A percentile compares a stretch with the other conserved stretches of the same genome.
Conservation (phyloP, 2,888 invertebrate genomes). For the Lasioglossum oenotherae region DNA sequence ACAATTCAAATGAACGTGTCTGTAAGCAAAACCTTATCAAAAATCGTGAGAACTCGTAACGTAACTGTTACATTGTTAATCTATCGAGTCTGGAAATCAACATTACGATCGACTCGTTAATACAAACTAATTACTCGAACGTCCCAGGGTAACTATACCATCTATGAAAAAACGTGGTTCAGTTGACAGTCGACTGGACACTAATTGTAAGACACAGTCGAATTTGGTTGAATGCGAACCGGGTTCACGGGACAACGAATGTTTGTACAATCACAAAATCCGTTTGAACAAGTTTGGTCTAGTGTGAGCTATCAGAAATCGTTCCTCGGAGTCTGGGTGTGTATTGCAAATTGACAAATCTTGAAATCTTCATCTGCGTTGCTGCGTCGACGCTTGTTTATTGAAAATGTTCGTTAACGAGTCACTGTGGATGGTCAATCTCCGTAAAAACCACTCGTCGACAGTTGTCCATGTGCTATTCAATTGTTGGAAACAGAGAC, state of each 20-base stretch:
- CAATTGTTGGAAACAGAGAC: slow-evolving; percentile 5
- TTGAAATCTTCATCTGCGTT: slow-evolving; percentile 5
- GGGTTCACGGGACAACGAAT: slow-evolving; percentile 5
- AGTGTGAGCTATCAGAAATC: slow-evolving; percentile 33
- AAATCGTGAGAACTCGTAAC: background rate
- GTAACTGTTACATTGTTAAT: background rate
- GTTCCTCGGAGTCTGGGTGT: slow-evolving; percentile 20
- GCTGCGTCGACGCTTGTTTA: background rate
- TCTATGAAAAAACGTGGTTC: slow-evolving; percentile 9
- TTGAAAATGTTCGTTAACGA: slow-evolving; percentile 25
- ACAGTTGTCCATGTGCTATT: background rate
- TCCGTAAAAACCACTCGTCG: slow-evolving; percentile 12
- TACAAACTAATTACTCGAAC: background rate
- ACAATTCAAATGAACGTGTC: background rate
- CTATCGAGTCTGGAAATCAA: background rate
- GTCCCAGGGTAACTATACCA: slow-evolving; percentile 9
- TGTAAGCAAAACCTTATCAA: background rate
- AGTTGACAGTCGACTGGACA: background rate
- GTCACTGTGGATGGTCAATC: background rate
- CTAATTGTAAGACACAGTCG: background rate
- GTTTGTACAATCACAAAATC: slow-evolving; percentile 22
- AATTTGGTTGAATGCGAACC: background rate
- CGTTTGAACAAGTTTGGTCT: slow-evolving; percentile 17
- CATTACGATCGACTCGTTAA: background rate
- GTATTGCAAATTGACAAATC: slow-evolving; percentile 11